Conservation (phyloP, 1,140 invertebrate species). For the Saccostrea glomerata region DNA sequence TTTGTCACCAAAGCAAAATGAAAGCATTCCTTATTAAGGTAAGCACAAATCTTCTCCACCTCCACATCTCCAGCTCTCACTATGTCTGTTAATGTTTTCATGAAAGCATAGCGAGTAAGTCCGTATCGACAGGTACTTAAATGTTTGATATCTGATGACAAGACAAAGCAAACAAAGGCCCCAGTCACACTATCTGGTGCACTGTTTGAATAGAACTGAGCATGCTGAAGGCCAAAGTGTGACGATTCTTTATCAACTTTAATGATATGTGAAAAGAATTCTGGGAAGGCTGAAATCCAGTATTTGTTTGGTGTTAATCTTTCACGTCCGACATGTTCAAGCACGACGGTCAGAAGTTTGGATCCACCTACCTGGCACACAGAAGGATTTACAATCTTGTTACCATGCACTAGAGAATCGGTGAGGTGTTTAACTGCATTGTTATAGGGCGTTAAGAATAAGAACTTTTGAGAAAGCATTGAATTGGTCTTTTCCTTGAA, state of each 20-base stretch:
- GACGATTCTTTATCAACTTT: not conserved
- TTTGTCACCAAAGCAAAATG: not conserved
- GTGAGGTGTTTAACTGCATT: not conserved
- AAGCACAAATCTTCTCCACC: not conserved
- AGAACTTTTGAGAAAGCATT: not conserved
- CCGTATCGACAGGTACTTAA: not conserved
- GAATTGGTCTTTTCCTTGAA: not conserved
- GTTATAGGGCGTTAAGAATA: not conserved
- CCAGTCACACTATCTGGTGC: not conserved
- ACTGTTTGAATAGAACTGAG: not conserved
- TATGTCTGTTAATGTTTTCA: not conserved
- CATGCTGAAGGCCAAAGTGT: conserved; percentile 1
- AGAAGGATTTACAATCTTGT: not conserved
- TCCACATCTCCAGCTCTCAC: not conserved
- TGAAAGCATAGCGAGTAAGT: conserved; percentile 7
- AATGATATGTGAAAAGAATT: not conserved
- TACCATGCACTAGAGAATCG: not conserved
- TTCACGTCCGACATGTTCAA: not conserved
- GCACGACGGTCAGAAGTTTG: not conserved
- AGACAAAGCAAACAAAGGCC: not conserved
- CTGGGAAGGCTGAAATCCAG: not conserved
- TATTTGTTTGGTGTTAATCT: not conserved
- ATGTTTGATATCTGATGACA: not conserved
- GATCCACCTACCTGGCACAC: not conserved
- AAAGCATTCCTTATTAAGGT: not conserved